Conservation (phyloP, 2,888 invertebrate genomes). For the Julus scandinavius region DNA sequence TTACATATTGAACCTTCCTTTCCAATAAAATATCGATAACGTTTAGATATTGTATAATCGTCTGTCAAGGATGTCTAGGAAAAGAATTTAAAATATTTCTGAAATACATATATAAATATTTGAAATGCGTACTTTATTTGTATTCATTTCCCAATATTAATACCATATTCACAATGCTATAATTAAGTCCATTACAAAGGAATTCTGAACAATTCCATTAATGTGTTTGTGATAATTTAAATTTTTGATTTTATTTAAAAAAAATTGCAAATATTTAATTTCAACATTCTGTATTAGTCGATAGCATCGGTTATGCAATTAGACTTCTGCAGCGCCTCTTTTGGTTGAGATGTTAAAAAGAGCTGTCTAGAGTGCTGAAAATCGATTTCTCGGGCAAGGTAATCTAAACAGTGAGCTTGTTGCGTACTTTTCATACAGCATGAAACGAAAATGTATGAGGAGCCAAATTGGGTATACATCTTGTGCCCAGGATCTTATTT, state of each 20-base stretch:
- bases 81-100: background rate
- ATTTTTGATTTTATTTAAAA: no score
- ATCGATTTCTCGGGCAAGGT: slow-evolving; percentile 1
- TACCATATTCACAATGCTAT: no score
- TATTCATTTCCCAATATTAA: no score
- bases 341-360: background rate
- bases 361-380: background rate
- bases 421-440: slow-evolving; percentile 19
- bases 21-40: background rate
- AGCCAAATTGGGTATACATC: background rate
- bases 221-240: no score
- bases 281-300: no score
- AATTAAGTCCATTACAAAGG: no score
- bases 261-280: no score
- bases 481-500: background rate
- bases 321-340: background rate
- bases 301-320: background rate
- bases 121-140: no score
- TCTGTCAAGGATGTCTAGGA: background rate
- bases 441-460: background rate
- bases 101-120: no score
- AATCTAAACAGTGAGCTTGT: background rate
- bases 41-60: background rate
- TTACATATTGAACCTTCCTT: background rate
- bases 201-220: no score